A percentile compares a stretch with the other conserved stretches of the same genome.
phyloP scores from a whole-genome alignment of 2,797 vertebrate genomes.

The Nasua narica region DNA sequence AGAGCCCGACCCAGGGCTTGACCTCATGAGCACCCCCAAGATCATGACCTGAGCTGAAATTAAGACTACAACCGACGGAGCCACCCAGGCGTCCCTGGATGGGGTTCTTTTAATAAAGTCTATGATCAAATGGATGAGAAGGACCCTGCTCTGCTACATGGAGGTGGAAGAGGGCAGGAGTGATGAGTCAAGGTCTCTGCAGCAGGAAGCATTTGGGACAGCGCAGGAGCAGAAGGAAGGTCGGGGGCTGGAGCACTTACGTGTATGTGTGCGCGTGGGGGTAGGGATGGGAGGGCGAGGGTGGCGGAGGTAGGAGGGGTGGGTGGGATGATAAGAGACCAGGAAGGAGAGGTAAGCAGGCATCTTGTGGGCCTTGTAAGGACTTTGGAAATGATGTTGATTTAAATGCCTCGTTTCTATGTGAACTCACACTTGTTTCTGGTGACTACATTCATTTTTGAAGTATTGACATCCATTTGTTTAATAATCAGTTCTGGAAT shows the following conservation, averaged over 20 bases:
- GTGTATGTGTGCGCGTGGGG: not conserved
- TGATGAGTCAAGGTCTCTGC: not conserved
- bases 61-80: not conserved
- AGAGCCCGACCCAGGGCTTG: not conserved
- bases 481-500: not conserved
- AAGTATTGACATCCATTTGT: not conserved
- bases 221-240: not conserved
- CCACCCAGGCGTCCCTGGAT: not conserved
- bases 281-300: not conserved
- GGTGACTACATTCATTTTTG: not conserved
- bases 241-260: not conserved
- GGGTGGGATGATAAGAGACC: not conserved
- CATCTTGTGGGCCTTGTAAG: not conserved
- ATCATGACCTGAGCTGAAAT: not conserved
- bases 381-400: not conserved
- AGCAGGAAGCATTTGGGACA: not conserved
- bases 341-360: not conserved
- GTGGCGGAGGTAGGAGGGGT: not conserved
- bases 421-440: not conserved
- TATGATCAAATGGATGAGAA: not conserved
- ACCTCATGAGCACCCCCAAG: not conserved
- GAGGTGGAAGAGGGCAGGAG: not conserved
- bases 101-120: not conserved
- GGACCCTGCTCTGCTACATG: not conserved
- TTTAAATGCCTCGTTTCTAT: not conserved